Base-by-base conservation (phyloP, 1,140 invertebrate species). In the Acromyrmex heyeri region DNA sequence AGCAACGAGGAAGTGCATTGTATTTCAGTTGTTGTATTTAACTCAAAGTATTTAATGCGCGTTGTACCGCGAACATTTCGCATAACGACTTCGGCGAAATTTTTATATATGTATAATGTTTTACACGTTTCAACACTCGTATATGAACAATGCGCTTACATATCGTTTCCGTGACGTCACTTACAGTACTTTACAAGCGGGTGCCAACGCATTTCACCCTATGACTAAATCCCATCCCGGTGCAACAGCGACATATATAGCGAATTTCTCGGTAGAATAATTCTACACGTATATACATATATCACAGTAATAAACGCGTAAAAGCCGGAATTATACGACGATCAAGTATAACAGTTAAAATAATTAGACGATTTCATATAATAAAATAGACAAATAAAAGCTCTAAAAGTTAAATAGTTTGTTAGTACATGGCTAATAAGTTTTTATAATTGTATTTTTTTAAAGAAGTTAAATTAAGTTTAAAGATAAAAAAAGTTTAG, bases 141-240 rank as follows among this genome's bases (percentile, higher is more conserved):
- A 21, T 8, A 12, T 61, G 38, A 72, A 72, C 18, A 50, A 70
- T 55, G 18, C 50, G 38, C 34, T 81, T 55, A 57, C 53, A 48
- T 44, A 14, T 79, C 44, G 44, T 79, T 79, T 53, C 76, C 76
- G 76, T 67, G 76, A 81, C 50, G 34, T 81, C 65, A 57, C 50
- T 57, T 70, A 65, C 30, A 70, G 10, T 14, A 16, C 34, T 81
- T 81, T 70, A 57, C 18, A 70, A 57, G 24, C 50, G 38, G 18
- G 30, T 48, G 50, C 50, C 34, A 70, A 70, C 61, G 65, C 30
- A n/a, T 70, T 70, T 70, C 34, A 44, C 2, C 30, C 48, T 16
- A 69, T 81, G 44, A 81, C 61, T 53, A 79, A 81, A 70, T 81
- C 16, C n/a, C 21, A 70, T 57, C 16, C 12, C 21, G 18, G 64